Evolutionary conservation across 2,888 invertebrate species (phyloP).

Genomic region (Phoronis australis): DNA sequence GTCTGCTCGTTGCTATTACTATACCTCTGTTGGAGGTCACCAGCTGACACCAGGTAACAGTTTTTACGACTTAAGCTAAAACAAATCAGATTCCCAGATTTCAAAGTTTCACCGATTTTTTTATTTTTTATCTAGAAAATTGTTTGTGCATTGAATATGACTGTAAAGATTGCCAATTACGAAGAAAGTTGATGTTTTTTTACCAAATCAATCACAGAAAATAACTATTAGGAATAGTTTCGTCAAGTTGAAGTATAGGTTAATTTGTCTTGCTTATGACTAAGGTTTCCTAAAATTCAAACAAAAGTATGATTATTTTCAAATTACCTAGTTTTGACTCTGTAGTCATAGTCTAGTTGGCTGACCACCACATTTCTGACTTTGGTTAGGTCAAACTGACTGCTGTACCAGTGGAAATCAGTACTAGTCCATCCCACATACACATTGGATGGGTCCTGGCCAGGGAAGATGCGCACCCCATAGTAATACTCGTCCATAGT

Average conservation of each 20-base stretch:
- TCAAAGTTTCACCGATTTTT: too few species aligned
- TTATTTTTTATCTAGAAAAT: too few species aligned
- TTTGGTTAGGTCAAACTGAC: conserved; percentile 47
- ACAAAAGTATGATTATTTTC: too few species aligned
- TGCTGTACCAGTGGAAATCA: conserved; percentile 63
- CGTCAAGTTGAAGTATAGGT: too few species aligned
- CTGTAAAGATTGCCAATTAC: too few species aligned
- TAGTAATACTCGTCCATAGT: conserved; percentile 96
- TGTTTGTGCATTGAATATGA: too few species aligned
- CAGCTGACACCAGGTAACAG: conserved; percentile 96
- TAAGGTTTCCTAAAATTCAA: neutral
- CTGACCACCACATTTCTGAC: conserved; percentile 47
- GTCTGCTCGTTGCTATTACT: conserved; percentile 67
- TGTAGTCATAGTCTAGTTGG: conserved; percentile 58
- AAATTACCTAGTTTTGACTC: conserved; percentile 60
- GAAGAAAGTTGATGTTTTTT: too few species aligned
- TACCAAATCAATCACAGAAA: too few species aligned
- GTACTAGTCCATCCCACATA: conserved; percentile 99
- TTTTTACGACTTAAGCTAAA: conserved; percentile 70
- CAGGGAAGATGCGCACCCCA: conserved; percentile 77
- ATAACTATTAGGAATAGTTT: too few species aligned
- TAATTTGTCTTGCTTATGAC: too few species aligned
- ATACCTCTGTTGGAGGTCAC: conserved; percentile 65
- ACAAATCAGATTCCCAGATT: too few species aligned
- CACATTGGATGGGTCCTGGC: conserved; percentile 89